Conservation (phyloP, 2,888 invertebrate species). For the Cosmia trapezina region DNA sequence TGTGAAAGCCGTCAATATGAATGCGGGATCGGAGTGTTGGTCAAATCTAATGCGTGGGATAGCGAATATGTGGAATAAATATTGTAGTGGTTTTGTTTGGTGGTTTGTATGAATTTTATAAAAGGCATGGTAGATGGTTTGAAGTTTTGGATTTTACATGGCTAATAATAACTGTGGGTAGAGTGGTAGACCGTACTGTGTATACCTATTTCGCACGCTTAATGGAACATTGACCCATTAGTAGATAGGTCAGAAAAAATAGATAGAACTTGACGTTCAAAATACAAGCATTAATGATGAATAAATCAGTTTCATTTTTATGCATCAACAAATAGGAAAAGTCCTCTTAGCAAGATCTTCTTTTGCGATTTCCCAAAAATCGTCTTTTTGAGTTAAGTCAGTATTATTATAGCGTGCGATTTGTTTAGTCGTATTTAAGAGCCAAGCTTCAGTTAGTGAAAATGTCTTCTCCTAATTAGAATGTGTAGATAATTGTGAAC, state of each 20-base stretch:
- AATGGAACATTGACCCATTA: too few species aligned
- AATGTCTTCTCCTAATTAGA: background rate
- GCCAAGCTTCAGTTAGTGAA: too few species aligned
- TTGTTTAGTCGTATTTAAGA: background rate
- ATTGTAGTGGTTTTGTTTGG: constrained; percentile 12
- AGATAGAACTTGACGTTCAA: too few species aligned
- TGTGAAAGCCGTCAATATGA: constrained; percentile 36
- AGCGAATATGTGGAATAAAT: constrained; percentile 5
- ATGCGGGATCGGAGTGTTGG: constrained; percentile 10
- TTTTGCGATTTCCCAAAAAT: too few species aligned
- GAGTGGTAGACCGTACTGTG: background rate
- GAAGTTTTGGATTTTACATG: background rate
- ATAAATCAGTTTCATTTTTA: too few species aligned
- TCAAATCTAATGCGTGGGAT: constrained; percentile 28
- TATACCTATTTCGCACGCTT: too few species aligned
- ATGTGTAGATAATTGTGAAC: background rate
- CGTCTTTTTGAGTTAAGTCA: too few species aligned
- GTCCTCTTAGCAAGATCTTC: too few species aligned
- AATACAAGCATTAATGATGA: too few species aligned
- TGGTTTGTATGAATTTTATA: constrained; percentile 9
- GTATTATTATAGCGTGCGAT: too few species aligned
- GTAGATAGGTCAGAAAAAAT: too few species aligned
- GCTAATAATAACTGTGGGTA: background rate
- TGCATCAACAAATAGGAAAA: too few species aligned
- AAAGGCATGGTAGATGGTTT: background rate